phyloP scores from a whole-genome alignment of 2,113 vertebrate genomes.

The Dipodomys merriami region DNA sequence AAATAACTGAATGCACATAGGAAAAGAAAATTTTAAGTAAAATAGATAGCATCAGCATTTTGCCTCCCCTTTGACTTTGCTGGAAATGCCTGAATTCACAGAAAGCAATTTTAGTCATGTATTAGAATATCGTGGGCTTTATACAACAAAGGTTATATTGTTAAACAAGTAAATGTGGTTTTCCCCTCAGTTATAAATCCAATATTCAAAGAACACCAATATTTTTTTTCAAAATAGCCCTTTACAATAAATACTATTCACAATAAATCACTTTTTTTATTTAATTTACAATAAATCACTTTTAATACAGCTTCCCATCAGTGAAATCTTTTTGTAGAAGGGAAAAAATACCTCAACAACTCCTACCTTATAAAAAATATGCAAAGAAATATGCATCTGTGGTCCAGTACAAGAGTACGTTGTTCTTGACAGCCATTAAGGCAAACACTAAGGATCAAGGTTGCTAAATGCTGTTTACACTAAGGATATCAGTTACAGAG shows the following conservation, averaged over 20 bases:
- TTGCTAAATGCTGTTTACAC: not conserved
- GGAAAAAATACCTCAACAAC: not conserved
- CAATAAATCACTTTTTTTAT: not conserved
- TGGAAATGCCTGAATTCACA: not conserved
- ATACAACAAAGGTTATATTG: not conserved
- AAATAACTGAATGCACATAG: not conserved
- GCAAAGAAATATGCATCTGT: not conserved
- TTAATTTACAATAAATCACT: not conserved
- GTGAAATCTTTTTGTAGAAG: not conserved
- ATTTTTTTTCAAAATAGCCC: not conserved
- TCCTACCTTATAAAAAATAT: not conserved
- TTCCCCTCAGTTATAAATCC: not conserved
- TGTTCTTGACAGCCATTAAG: not conserved
- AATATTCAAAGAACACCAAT: not conserved
- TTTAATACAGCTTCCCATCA: not conserved
- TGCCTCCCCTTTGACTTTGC: not conserved
- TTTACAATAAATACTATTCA: not conserved
- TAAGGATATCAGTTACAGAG: not conserved
- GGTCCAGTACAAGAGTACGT: not conserved
- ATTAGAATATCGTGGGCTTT: not conserved
- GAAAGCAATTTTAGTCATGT: not conserved
- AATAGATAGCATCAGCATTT: not conserved
- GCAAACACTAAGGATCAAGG: not conserved
- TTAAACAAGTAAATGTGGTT: not conserved
- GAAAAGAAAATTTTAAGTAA: slow-evolving; percentile 10